Evolutionary conservation across 2,888 invertebrate species (phyloP).

Genomic region (Acrocera orbiculus): DNA sequence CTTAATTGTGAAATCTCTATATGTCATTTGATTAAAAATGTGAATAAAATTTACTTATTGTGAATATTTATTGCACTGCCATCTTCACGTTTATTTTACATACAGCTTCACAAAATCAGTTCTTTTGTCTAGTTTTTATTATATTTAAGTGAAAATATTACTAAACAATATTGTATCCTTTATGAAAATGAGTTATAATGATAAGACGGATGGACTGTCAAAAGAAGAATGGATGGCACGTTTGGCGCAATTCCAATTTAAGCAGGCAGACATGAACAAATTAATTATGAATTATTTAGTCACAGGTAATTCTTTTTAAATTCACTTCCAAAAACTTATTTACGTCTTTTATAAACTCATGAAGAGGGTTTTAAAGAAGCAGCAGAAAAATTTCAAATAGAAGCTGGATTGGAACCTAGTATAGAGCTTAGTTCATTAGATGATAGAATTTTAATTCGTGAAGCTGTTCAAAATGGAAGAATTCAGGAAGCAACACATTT

Average conservation of each 20-base stretch:
- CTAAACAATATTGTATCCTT: background rate
- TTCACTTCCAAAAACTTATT: too few species aligned
- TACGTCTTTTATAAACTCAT: too few species aligned
- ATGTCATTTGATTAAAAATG: too few species aligned
- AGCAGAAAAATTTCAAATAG: slow-evolving; percentile 88
- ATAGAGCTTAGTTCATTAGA: slow-evolving; percentile 73
- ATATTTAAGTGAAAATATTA: background rate
- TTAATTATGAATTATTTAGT: slow-evolving; percentile 97
- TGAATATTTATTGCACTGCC: too few species aligned
- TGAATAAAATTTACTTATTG: too few species aligned
- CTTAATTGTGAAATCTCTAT: background rate
- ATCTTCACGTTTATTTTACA: slow-evolving; percentile 5
- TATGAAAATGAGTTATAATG: slow-evolving; percentile 29
- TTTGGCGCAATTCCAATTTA: slow-evolving; percentile 46
- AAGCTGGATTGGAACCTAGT: slow-evolving; percentile 69
- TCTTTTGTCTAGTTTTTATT: background rate
- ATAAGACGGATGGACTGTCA: slow-evolving; percentile 25
- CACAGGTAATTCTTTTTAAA: slow-evolving; percentile 40
- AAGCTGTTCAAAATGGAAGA: slow-evolving; percentile 81
- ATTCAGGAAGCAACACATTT: slow-evolving; percentile 86
- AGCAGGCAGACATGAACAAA: slow-evolving; percentile 86
- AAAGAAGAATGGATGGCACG: slow-evolving; percentile 30
- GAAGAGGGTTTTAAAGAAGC: slow-evolving; percentile 90
- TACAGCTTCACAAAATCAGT: background rate
- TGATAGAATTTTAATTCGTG: slow-evolving; percentile 78